These are phyloP conservation scores for Dryococelus australis DNA, from an alignment of 2,888 invertebrate genomes.

Conservation along the genomic window DNA sequence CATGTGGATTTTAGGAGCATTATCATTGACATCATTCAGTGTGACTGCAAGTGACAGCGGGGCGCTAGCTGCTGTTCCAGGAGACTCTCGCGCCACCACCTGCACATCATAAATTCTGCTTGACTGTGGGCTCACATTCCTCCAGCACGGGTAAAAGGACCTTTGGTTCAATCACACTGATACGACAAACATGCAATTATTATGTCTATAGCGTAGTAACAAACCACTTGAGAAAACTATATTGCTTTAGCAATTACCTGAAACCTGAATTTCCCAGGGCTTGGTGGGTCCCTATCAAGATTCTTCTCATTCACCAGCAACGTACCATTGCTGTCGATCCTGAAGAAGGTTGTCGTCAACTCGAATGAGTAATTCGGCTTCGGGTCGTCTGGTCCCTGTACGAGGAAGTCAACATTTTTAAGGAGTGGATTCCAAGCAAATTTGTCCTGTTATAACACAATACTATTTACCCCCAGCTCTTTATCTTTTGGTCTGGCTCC, in stretches of 20 bases:
- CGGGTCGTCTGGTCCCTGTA: constrained; percentile 80
- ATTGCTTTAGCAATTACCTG: constrained; percentile 63
- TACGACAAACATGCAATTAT: no score
- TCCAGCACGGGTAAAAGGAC: no score
- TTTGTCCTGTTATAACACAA: no score
- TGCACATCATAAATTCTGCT: constrained; percentile 50
- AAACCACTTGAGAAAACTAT: no score
- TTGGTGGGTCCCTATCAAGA: constrained; percentile 87
- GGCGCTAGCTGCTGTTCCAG: constrained; percentile 80
- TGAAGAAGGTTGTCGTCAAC: constrained; percentile 82
- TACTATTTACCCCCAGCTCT: no score
- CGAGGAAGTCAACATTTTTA: constrained; percentile 40
- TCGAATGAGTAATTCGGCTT: constrained; percentile 83
- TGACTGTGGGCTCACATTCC: no score
- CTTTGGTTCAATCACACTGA: no score
- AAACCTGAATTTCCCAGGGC: constrained; percentile 82
- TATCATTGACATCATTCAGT: constrained; percentile 85
- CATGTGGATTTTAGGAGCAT: constrained; percentile 81
- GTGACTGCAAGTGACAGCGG: constrained; percentile 81
- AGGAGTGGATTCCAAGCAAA: not conserved
- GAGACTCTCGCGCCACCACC: constrained; percentile 84
- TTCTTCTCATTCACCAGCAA: constrained; percentile 83
- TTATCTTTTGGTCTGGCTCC: no score
- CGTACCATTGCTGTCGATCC: constrained; percentile 67
- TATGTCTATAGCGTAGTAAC: no score